phyloP scores from a whole-genome alignment of 2,113 vertebrate genomes.

The Sarotherodon lohbergeri region DNA sequence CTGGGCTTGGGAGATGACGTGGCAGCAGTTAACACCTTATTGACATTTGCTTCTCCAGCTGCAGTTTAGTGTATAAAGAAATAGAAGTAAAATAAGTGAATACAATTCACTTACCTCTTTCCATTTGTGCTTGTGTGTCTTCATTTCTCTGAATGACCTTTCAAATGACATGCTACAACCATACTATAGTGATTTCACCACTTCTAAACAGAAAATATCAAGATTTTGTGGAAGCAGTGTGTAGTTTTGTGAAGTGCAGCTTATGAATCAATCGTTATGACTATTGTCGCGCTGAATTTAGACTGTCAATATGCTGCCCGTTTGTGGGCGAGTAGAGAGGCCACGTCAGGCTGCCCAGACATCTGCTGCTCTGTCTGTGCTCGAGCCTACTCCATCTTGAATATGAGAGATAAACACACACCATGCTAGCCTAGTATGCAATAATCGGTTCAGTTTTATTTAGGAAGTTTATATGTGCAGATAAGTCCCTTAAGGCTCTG shows the following conservation, averaged over 20 bases:
- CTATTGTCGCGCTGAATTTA: not conserved
- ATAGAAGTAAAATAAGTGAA: conserved; percentile 17
- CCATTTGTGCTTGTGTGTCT: not conserved
- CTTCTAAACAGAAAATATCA: not conserved
- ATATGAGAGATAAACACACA: not conserved
- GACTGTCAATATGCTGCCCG: conserved; percentile 24
- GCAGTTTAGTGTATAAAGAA: conserved; percentile 27
- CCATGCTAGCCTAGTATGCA: not conserved
- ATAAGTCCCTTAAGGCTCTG: not conserved
- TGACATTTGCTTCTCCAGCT: conserved; percentile 56
- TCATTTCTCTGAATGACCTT: conserved; percentile 4
- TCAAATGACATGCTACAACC: not conserved
- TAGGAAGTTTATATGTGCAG: not conserved
- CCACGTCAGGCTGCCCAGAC: conserved; percentile 10
- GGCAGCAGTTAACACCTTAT: conserved; percentile 52
- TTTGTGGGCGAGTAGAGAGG: conserved; percentile 17
- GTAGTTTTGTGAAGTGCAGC: not conserved
- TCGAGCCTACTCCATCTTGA: not conserved
- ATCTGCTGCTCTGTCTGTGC: conserved; percentile 30
- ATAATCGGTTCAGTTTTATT: not conserved
- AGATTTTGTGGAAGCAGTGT: not conserved
- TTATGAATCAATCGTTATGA: conserved; percentile 15
- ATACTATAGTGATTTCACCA: not conserved
- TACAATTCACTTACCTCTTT: not conserved
- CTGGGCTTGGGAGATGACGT: conserved; percentile 2